phyloP scores from a whole-genome alignment of 2,888 invertebrate species.

The Branchipolynoe longqiensis region DNA sequence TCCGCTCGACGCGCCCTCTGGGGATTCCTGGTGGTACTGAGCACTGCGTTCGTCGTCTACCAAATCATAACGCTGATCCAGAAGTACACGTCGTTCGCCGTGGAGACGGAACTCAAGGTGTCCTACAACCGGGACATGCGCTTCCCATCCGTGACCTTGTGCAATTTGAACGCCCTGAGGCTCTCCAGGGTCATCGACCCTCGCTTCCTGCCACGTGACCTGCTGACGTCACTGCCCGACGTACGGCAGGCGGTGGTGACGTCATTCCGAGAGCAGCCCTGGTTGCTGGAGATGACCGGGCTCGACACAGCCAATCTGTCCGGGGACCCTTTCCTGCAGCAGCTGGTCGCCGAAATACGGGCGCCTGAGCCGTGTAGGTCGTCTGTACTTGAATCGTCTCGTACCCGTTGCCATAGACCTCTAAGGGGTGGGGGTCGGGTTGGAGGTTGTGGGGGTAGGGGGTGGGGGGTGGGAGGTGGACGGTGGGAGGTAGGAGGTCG shows the following conservation, averaged over 20 bases:
- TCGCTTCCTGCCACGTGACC: neutral
- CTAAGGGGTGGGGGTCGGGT: too few species aligned
- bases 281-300: slow-evolving; percentile 7
- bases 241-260: slow-evolving; percentile 4
- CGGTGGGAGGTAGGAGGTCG: too few species aligned
- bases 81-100: neutral
- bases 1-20: neutral
- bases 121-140: slow-evolving; percentile 38
- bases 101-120: slow-evolving; percentile 21
- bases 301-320: neutral
- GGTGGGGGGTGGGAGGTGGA: too few species aligned
- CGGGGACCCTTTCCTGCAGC: neutral
- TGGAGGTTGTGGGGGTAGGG: too few species aligned
- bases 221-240: slow-evolving; percentile 4
- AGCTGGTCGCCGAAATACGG: neutral
- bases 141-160: slow-evolving; percentile 22
- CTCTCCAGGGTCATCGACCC: slow-evolving; percentile 34
- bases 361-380: neutral
- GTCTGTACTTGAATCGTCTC: too few species aligned
- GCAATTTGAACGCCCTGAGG: slow-evolving; percentile 32
- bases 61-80: slow-evolving; percentile 19
- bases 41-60: slow-evolving; percentile 15
- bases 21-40: neutral
- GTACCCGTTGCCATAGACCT: too few species aligned
- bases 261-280: neutral